Conservation (phyloP, 2,888 invertebrate species). For the Drosophila tripunctata region DNA sequence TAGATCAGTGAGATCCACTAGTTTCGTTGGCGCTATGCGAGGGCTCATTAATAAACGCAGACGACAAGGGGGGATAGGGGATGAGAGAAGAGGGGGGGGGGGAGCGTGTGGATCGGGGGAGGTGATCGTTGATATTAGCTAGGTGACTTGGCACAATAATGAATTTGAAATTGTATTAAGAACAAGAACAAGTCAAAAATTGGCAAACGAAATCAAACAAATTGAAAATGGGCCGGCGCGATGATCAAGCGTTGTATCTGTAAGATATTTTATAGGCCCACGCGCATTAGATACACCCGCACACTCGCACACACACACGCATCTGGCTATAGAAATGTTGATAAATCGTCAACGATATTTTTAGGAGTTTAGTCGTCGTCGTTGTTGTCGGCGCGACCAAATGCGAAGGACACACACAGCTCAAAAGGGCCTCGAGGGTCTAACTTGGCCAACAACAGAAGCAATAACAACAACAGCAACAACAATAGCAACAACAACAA, state of each 20-base stretch:
- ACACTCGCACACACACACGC: constrained; percentile 6
- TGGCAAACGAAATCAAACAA: constrained; percentile 67
- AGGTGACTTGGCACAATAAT: constrained; percentile 15
- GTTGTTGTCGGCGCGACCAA: constrained; percentile 52
- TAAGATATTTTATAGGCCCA: constrained; percentile 63
- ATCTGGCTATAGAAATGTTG: constrained; percentile 27
- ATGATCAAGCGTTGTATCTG: constrained; percentile 43
- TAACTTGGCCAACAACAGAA: background rate
- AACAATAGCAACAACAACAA: background rate
- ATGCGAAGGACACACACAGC: constrained; percentile 54
- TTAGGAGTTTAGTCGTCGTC: constrained; percentile 67
- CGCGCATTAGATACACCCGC: constrained; percentile 48
- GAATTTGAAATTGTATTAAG: background rate
- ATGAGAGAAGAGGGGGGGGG: too few relatives aligned
- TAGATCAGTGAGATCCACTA: constrained; percentile 17
- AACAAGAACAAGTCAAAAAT: constrained; percentile 24
- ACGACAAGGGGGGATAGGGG: background rate
- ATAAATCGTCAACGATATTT: constrained; percentile 72
- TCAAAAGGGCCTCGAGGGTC: constrained; percentile 20
- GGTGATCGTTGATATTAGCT: constrained; percentile 9
- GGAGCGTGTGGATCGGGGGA: background rate
- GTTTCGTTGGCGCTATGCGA: constrained; percentile 16
- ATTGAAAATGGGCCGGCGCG: constrained; percentile 63
- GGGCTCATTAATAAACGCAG: constrained; percentile 11
- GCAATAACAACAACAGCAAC: background rate